A percentile compares a stretch with the other conserved stretches of the same genome.
These are phyloP conservation scores for Eulemur rubriventer DNA, from an alignment of 2,797 vertebrate species.

Conservation along the genomic window DNA sequence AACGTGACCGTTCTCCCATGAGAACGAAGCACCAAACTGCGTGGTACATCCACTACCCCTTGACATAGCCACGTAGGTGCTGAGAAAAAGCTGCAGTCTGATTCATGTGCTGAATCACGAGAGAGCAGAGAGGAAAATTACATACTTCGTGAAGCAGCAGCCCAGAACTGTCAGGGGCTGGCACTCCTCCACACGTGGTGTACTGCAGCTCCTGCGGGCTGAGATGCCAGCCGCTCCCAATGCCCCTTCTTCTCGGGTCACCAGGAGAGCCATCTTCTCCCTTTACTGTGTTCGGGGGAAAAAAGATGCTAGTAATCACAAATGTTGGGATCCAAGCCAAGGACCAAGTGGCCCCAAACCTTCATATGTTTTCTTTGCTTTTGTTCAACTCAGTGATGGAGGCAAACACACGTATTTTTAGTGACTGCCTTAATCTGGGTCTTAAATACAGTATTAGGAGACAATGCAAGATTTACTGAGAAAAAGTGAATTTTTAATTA, in stretches of 20 bases:
- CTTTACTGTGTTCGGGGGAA: not conserved
- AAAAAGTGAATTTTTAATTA: slow-evolving; percentile 88
- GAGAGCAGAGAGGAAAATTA: not conserved
- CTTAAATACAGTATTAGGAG: slow-evolving; percentile 78
- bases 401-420: not conserved
- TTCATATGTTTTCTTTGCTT: not conserved
- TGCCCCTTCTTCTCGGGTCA: not conserved
- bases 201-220: not conserved
- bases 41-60: not conserved
- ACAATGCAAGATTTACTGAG: slow-evolving; percentile 86
- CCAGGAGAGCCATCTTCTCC: not conserved
- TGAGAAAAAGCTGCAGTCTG: not conserved
- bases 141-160: not conserved
- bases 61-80: not conserved
- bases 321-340: not conserved
- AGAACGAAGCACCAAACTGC: not conserved
- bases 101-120: not conserved
- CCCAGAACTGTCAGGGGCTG: not conserved
- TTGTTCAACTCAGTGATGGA: not conserved
- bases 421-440: slow-evolving; percentile 21
- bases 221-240: not conserved
- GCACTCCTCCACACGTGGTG: not conserved
- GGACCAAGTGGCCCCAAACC: not conserved
- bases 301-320: not conserved
- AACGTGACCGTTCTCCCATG: not conserved